Conservation (phyloP, 1,140 invertebrate genomes). For the Uloborus diversus region DNA sequence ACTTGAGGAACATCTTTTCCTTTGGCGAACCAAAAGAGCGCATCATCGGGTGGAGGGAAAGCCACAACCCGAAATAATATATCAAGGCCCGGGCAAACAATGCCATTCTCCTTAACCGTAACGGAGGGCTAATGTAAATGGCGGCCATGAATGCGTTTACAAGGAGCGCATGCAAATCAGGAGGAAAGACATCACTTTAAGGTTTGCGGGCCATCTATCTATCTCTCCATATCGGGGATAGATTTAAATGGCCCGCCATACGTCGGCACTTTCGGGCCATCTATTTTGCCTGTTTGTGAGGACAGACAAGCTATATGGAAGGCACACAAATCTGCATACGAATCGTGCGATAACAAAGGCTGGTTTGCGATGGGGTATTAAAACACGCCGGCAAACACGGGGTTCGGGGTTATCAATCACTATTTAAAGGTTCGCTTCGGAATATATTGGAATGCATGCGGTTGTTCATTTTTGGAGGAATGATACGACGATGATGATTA, state of each 20-base stretch:
- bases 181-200: slow-evolving; percentile 33
- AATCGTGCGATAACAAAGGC: slow-evolving; percentile 34
- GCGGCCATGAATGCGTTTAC: not conserved
- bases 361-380: not conserved
- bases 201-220: slow-evolving; percentile 26
- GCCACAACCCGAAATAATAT: slow-evolving; percentile 18
- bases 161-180: slow-evolving; percentile 17
- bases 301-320: slow-evolving; percentile 10
- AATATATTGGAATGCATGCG: not conserved
- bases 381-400: not conserved
- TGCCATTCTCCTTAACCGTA: not conserved
- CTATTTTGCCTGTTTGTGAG: slow-evolving; percentile 8
- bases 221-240: slow-evolving; percentile 6
- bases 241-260: slow-evolving; percentile 40
- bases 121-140: slow-evolving; percentile 21
- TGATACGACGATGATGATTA: no score
- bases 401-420: slow-evolving; percentile 33
- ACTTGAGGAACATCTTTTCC: no score
- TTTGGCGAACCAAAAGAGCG: not conserved
- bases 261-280: slow-evolving; percentile 26
- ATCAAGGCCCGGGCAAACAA: slow-evolving; percentile 24
- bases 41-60: not conserved
- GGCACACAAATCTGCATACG: slow-evolving; percentile 36
- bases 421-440: slow-evolving; percentile 9
- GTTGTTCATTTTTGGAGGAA: not conserved